phyloP scores from a whole-genome alignment of 2,113 vertebrate species.

The Microtus pennsylvanicus region DNA sequence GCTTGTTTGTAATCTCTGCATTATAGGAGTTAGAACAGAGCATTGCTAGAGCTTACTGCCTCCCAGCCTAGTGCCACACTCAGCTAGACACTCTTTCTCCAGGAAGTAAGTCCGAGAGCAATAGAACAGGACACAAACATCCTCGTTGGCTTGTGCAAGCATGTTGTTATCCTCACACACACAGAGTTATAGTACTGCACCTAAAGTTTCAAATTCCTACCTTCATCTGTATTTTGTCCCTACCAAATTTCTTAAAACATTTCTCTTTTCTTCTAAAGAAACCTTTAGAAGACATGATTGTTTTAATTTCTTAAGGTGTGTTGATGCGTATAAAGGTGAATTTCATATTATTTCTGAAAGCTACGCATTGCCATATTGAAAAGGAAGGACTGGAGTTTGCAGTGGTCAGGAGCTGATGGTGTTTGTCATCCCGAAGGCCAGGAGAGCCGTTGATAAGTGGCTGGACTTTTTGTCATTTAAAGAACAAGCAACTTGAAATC shows the following conservation, averaged over 20 bases:
- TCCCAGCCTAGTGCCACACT: neutral
- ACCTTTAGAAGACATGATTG: neutral
- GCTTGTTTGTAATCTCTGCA: neutral
- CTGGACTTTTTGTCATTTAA: neutral
- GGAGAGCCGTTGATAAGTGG: neutral
- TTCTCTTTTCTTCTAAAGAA: neutral
- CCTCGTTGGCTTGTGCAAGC: neutral
- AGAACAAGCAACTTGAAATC: slow-evolving; percentile 2
- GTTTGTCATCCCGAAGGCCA: neutral
- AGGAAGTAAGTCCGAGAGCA: neutral
- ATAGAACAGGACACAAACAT: neutral
- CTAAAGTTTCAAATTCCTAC: neutral
- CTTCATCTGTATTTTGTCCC: neutral
- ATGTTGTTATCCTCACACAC: neutral
- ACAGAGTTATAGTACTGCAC: neutral
- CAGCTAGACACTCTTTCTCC: neutral
- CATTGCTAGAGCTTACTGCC: neutral
- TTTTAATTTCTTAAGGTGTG: neutral
- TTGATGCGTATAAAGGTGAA: neutral
- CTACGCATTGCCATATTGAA: neutral
- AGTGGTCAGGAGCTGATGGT: neutral
- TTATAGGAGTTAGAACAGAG: neutral
- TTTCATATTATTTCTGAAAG: neutral
- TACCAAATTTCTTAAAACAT: neutral
- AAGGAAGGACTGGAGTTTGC: neutral